Evolutionary conservation across 2,888 invertebrate species (phyloP), one percentile per base, ranked within the genome.

Genomic region (Margaritifera margaritifera): DNA sequence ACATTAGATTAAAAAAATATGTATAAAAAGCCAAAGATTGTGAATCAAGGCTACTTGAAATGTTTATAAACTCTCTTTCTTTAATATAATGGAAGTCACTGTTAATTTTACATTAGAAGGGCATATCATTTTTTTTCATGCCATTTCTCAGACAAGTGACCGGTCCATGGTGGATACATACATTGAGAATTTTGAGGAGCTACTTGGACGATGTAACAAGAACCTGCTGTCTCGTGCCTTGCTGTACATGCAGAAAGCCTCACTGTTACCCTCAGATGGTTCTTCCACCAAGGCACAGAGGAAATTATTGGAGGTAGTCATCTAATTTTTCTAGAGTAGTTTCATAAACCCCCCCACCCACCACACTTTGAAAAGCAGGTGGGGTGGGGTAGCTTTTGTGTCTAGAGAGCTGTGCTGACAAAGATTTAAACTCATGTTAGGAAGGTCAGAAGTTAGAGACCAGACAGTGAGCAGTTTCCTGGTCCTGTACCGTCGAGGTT

Each of bases 191-290:
- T 81, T 76, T 71, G 86, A 86, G 19, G 87, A 87, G 66, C 74
- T 88, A 11, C 61, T 80, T 22, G 65, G 67, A 5, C 64, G 77
- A 27, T 86, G 87, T 73, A 81, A 82, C 63, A 84, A 84, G 66
- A 85, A 87, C 79, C 74, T 78, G 62, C 69, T 88, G 42, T 87
- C 87, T 6, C 84, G 84, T 65, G 83, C 88, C 3, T 74, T 89
- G 54, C 80, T 89, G 5, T 79, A 78, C 70, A 86, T 88, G 83
- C 87, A 88, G 79, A 79, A 77, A 58, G 86, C 88, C 20, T 71
- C 84, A 50, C 71, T 81, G 24, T 27, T 76, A 31, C 71, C 78
- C 27, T 74, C 59, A 51, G 82, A 80, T 22, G 75, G 70, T 18
- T 66, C 69, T 18, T 77, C 80, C 25, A 74, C 76, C n/a, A 74